Base-by-base conservation (phyloP, 2,797 vertebrate genomes). In the Nannoperca obscura region DNA sequence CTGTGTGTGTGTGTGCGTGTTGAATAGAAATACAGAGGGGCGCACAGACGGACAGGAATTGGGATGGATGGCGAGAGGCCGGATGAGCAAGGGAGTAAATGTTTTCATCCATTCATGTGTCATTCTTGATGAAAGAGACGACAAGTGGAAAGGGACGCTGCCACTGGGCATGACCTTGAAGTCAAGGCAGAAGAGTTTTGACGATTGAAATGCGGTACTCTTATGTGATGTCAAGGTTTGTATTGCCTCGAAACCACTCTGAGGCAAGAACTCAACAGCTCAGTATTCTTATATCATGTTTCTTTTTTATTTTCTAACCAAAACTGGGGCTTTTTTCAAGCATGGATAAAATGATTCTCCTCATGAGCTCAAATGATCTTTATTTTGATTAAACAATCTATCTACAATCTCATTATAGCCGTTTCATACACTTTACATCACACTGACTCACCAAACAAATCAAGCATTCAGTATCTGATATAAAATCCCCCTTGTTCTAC, bases 361-460 rank as follows among this genome's bases (percentile, higher is more conserved):
- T 78, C 19, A 49, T 38, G 32, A 84, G 59, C 54, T 62, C 60
- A 80, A 50, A 54, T 62, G 10, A 78, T 32, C 3, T 14, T 27
- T 67, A 36, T 67, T 68, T 69, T 74, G 61, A 85, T 78, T 72
- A 81, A 81, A 84, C 60, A 84, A 71, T 67, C 64, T 49, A 46
- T 76, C 63, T 34, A 40, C 13, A 0, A 38, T 77, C 76, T 82
- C 61, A 80, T 84, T 80, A 76, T 55, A 72, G 69, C 57, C 2
- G 40, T 86, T 88, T 89, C 67, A 78, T 42, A 59, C 49, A 68
- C 58, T 88, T 90, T 67, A 66, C 77, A 81, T 82, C 78, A 80
- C 30, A 62, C 57, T 5, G 54, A 66, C 77, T 85, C 65, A 32
- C 68, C 79, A 75, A 73, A 85, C 71, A 79, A 69, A 89, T 87